These are phyloP conservation scores for Silurus aristotelis DNA, from an alignment of 2,797 vertebrate species.

Conservation along the genomic window DNA sequence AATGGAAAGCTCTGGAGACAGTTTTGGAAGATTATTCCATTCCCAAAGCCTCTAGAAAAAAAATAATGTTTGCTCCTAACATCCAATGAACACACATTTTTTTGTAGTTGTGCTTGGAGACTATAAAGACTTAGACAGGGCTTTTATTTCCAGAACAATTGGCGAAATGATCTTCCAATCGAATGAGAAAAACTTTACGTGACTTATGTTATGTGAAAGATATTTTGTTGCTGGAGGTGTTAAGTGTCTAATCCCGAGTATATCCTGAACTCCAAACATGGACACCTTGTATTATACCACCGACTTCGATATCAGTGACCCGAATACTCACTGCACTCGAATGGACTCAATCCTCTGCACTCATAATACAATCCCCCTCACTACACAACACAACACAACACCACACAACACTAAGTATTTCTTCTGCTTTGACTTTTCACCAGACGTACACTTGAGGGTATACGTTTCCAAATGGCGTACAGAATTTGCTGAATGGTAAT, in stretches of 20 bases:
- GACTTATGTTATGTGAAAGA: neutral
- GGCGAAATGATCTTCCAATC: neutral
- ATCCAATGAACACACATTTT: neutral
- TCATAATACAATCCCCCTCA: neutral
- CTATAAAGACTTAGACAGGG: neutral
- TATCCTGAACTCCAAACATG: no score
- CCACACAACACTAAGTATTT: neutral
- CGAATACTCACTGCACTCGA: no score
- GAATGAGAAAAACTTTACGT: neutral
- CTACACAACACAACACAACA: neutral
- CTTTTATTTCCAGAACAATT: neutral
- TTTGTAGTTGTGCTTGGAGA: neutral
- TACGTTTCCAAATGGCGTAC: no score
- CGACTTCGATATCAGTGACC: no score
- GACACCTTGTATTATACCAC: no score
- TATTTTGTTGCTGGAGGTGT: no score
- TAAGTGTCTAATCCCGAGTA: no score
- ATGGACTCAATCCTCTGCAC: no score
- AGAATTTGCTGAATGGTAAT: no score
- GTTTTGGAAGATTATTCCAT: constrained; percentile 20
- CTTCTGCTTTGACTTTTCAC: neutral
- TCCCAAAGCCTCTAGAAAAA: neutral
- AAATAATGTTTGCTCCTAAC: neutral
- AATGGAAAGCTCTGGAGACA: constrained; percentile 19
- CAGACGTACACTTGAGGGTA: neutral